Conservation (phyloP, 64 coral and sea anemone species). For the Montipora sp. region DNA sequence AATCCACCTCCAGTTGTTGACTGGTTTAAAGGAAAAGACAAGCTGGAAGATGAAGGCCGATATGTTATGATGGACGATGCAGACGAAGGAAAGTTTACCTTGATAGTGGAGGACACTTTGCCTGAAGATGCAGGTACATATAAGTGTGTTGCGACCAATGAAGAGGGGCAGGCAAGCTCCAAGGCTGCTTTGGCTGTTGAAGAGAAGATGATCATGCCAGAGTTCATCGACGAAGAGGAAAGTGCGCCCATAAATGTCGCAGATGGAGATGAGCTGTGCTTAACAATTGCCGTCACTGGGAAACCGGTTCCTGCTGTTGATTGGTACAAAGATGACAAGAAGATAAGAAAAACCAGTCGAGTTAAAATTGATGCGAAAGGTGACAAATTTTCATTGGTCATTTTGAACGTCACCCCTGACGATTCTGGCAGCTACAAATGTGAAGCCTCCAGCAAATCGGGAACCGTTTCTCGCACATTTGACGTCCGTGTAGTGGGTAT, state of each 20-base stretch:
- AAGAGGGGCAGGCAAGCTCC: conserved; percentile 62
- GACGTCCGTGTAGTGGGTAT: conserved; percentile 65
- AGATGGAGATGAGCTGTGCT: conserved; percentile 76
- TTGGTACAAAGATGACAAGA: conserved; percentile 78
- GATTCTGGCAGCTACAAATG: conserved; percentile 81
- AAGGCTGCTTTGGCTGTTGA: conserved; percentile 77
- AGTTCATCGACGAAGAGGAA: conserved; percentile 61
- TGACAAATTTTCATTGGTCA: conserved; percentile 60
- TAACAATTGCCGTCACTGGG: conserved; percentile 64
- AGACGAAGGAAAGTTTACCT: conserved; percentile 64
- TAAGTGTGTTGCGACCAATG: conserved; percentile 79
- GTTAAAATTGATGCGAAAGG: conserved; percentile 53
- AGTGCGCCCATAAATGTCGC: conserved; percentile 47
- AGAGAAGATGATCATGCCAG: conserved; percentile 73
- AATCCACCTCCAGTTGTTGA: conserved; percentile 82
- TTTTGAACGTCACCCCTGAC: conserved; percentile 43
- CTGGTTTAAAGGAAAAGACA: conserved; percentile 84
- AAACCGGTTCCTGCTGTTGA: conserved; percentile 64
- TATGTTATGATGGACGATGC: conserved; percentile 73
- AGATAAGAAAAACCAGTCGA: conserved; percentile 62
- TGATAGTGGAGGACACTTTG: conserved; percentile 74
- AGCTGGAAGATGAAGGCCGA: conserved; percentile 81
- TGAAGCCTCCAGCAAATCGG: conserved; percentile 64
- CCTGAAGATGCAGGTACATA: conserved; percentile 80
- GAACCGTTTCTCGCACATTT: conserved; percentile 57